Conservation (phyloP, 2,888 invertebrate genomes). For the Coremacera marginata region DNA sequence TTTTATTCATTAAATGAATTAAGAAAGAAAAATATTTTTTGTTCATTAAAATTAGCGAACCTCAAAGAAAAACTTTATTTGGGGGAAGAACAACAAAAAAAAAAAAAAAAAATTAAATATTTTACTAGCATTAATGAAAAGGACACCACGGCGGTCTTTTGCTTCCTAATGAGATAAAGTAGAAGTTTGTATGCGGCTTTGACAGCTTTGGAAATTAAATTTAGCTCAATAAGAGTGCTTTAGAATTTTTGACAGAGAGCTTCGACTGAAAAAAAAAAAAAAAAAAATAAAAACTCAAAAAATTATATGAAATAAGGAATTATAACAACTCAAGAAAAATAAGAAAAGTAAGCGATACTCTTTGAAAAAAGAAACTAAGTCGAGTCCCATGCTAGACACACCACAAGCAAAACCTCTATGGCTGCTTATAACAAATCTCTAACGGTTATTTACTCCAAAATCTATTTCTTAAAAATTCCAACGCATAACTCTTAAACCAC, state of each 20-base stretch:
- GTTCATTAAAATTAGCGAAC: constrained; percentile 47
- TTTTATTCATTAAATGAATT: constrained; percentile 50
- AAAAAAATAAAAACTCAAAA: not conserved
- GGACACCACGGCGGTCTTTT: not conserved
- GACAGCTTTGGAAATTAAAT: constrained; percentile 34
- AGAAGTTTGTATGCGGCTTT: constrained; percentile 20
- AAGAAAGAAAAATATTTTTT: constrained; percentile 51
- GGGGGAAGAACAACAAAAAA: no score
- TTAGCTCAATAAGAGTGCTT: not conserved
- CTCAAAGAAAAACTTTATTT: constrained; percentile 24
- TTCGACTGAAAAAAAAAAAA: not conserved
- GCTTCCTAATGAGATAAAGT: constrained; percentile 33
- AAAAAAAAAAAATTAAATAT: not conserved
- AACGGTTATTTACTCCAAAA: not conserved
- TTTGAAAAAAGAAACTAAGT: no score
- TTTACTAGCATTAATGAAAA: constrained; percentile 21
- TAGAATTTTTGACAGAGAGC: no score
- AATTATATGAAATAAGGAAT: not conserved
- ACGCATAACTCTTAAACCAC: constrained; percentile 11
- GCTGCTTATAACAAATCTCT: not conserved
- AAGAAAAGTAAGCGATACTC: not conserved
- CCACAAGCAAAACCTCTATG: not conserved
- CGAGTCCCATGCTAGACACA: not conserved
- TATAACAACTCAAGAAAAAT: no score
- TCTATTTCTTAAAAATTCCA: not conserved